A percentile compares a stretch with the other conserved stretches of the same genome.
These are phyloP conservation scores for Heliornis fulica DNA, from an alignment of 2,113 vertebrate species.

Conservation along the genomic window DNA sequence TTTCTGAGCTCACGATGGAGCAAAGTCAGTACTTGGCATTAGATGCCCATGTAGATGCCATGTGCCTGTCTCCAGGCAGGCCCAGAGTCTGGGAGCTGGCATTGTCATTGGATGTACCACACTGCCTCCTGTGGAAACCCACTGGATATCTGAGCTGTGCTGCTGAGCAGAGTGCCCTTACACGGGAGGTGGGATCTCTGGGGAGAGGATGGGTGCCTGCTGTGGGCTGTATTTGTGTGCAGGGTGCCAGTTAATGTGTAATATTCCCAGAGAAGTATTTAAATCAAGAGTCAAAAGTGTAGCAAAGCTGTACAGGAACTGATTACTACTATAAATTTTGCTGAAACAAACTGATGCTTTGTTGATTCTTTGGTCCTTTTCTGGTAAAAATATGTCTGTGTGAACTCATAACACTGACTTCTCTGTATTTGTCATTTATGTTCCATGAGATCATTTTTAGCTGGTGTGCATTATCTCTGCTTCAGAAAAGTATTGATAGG, in stretches of 20 bases:
- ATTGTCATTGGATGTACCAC: neutral
- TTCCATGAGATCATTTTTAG: constrained; percentile 50
- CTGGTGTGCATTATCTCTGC: constrained; percentile 8
- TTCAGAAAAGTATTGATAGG: constrained; percentile 22
- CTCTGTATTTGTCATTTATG: constrained; percentile 37
- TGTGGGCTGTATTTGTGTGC: neutral
- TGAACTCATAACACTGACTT: constrained; percentile 47
- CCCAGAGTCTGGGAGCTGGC: neutral
- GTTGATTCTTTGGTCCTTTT: constrained; percentile 55
- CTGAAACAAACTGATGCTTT: constrained; percentile 51
- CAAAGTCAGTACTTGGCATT: neutral
- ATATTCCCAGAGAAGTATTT: neutral
- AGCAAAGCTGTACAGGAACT: constrained; percentile 56
- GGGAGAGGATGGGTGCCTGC: constrained; percentile 30
- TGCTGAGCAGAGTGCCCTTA: neutral
- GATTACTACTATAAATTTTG: constrained; percentile 65
- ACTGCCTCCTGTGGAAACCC: neutral
- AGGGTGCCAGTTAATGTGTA: neutral
- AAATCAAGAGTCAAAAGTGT: constrained; percentile 41
- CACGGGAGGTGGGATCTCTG: neutral
- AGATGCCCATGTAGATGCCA: accelerated
- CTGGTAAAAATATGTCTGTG: constrained; percentile 32
- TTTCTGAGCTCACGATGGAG: neutral
- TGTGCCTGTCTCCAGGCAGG: neutral
- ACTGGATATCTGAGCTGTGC: neutral